These are phyloP conservation scores for Eulemur mongoz DNA, from an alignment of 2,797 vertebrate species.

Conservation along the genomic window DNA sequence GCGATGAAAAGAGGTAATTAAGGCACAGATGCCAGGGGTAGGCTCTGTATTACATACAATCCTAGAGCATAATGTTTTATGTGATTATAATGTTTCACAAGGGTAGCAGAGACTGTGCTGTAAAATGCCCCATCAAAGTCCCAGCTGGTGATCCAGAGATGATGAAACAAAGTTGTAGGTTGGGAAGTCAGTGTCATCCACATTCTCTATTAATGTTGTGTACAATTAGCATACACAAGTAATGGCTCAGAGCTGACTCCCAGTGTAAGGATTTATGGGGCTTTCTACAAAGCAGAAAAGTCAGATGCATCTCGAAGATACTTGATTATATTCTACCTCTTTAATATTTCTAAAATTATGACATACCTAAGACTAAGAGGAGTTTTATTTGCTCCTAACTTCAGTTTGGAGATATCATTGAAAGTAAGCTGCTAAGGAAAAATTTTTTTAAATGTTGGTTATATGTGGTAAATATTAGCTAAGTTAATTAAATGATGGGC, in stretches of 20 bases:
- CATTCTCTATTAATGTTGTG: neutral
- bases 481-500: neutral
- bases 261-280: neutral
- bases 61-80: conserved; percentile 74
- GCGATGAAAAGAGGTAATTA: conserved; percentile 54
- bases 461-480: neutral
- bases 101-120: conserved; percentile 67
- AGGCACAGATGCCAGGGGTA: conserved; percentile 71
- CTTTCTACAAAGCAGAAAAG: conserved; percentile 18
- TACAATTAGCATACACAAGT: conserved; percentile 41
- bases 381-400: conserved; percentile 9
- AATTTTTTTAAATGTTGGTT: neutral
- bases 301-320: neutral
- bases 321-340: neutral
- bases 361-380: neutral
- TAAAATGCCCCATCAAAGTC: conserved; percentile 72
- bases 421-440: neutral
- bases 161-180: conserved; percentile 61
- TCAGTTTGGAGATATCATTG: neutral
- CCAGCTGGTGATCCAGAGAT: conserved; percentile 76
- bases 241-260: conserved; percentile 45
- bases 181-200: conserved; percentile 54
- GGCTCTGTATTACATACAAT: conserved; percentile 64
- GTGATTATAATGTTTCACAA: conserved; percentile 77
- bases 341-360: conserved; percentile 14